phyloP scores from a whole-genome alignment of 2,113 vertebrate species.

The Cyprinus carpio region DNA sequence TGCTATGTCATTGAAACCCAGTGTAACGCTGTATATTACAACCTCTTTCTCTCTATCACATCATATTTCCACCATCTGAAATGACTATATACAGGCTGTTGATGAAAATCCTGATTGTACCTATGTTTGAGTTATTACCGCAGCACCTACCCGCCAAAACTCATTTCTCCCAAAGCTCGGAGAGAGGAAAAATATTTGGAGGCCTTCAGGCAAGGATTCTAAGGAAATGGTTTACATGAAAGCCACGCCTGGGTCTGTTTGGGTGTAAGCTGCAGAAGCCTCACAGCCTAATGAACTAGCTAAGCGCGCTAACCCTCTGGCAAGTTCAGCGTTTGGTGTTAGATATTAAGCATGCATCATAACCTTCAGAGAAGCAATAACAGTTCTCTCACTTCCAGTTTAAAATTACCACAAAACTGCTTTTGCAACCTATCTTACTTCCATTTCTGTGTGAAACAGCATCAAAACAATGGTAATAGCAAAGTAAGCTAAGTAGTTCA shows the following conservation, averaged over 20 bases:
- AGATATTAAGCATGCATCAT: not conserved
- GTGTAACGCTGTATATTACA: not conserved
- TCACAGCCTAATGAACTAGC: slow-evolving; percentile 21
- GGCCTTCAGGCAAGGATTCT: slow-evolving; percentile 30
- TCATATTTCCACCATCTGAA: slow-evolving; percentile 5
- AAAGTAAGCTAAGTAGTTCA: not conserved
- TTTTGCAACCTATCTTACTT: not conserved
- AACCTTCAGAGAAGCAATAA: slow-evolving; percentile 6
- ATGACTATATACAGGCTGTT: not conserved
- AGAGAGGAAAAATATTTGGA: not conserved
- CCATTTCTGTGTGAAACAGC: no score
- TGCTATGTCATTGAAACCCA: not conserved
- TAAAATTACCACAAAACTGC: not conserved
- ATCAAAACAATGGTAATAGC: not conserved
- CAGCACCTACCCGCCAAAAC: not conserved
- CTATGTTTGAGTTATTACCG: not conserved
- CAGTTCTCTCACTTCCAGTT: not conserved
- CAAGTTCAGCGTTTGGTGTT: not conserved
- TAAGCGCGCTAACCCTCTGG: slow-evolving; percentile 3
- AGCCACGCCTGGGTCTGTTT: not conserved
- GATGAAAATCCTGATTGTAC: slow-evolving; percentile 23
- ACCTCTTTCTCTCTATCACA: not conserved
- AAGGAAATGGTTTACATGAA: not conserved
- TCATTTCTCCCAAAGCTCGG: not conserved
- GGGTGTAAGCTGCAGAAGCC: not conserved